Evolutionary conservation across 2,113 vertebrate species (phyloP), one percentile per base, ranked within the genome.

Genomic region (Promerops cafer): DNA sequence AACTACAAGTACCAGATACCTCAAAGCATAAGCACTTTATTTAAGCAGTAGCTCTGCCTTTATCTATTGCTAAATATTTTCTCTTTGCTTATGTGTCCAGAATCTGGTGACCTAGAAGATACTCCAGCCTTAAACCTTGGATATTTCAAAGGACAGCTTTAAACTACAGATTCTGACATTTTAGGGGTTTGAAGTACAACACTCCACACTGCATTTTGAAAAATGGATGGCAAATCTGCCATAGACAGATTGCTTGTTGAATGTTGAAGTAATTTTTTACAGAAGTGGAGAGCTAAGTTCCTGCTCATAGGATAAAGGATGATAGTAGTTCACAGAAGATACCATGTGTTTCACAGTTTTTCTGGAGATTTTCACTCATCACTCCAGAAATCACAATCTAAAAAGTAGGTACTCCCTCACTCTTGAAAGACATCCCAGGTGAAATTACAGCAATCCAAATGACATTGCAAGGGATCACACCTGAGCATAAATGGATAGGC

Each of bases 41-140:
- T 89, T 31, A 66, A 74, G 7, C 24, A 16, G 6, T 37, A 53
- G 1, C 7, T 87, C 22, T 24, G 6, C 26, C 11, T 31, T 61
- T 37, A 37, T 14, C 11, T 72, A 1, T 16, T 31, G 26, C 10
- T 65, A 69, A 83, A 60, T 1, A 23, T n/a, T 70, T 83, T 81
- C 24, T 49, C 10, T 37, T 76, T 87, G 3, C 10, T 87, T 7
- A 11, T 26, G 6, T 39, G 9, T 56, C 9, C 24, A 65, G 68
- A 72, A 81, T 54, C 22, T n/a, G 24, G 4, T 22, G 11, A 53
- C 24, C n/a, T 37, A 63, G 42, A n/a, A 77, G 27, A 50, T 0
- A 3, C 0, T 1, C 1, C 2, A 42, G 13, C 5, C 23, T 65
- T 26, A 80, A 69, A 28, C 2, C 2, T 53, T 54, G 8, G 8